Conservation (phyloP, 2,113 vertebrate genomes). For the Pelmatolapia mariae region DNA sequence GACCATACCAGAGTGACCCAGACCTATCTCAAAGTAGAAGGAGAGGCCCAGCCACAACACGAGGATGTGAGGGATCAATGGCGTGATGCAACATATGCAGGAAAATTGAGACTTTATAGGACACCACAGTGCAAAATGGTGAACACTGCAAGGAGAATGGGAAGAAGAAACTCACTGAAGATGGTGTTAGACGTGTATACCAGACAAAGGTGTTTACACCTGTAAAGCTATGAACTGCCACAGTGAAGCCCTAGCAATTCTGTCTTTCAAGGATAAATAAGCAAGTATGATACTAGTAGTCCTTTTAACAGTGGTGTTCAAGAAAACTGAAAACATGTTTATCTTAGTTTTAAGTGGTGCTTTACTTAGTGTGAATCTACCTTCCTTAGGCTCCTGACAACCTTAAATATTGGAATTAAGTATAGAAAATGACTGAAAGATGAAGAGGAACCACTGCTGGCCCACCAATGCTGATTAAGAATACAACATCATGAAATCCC, state of each 20-base stretch:
- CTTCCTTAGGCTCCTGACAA: neutral
- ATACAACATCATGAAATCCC: neutral
- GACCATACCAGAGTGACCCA: conserved; percentile 63
- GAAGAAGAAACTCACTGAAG: conserved; percentile 76
- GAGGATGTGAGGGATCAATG: neutral
- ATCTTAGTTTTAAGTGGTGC: neutral
- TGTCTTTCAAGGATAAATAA: neutral
- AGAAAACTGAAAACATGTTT: neutral
- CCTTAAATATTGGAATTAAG: neutral
- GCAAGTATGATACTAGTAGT: neutral
- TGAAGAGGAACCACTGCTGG: neutral
- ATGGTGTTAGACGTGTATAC: conserved; percentile 68
- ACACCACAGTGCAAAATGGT: neutral
- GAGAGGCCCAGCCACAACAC: conserved; percentile 10
- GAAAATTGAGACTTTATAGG: neutral
- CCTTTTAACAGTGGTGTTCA: neutral
- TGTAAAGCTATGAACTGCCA: conserved; percentile 80
- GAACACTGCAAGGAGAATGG: conserved; percentile 70
- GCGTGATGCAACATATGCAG: neutral
- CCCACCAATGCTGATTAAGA: neutral
- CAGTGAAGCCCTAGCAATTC: conserved; percentile 58
- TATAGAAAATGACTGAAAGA: neutral
- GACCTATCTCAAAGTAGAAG: conserved; percentile 79
- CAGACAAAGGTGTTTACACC: conserved; percentile 86
- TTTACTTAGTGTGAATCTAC: neutral